Percentiles rank a stretch among this genome's conserved stretches.
Conservation (phyloP, 2,888 invertebrate species). For the Aporophyla nigra region DNA sequence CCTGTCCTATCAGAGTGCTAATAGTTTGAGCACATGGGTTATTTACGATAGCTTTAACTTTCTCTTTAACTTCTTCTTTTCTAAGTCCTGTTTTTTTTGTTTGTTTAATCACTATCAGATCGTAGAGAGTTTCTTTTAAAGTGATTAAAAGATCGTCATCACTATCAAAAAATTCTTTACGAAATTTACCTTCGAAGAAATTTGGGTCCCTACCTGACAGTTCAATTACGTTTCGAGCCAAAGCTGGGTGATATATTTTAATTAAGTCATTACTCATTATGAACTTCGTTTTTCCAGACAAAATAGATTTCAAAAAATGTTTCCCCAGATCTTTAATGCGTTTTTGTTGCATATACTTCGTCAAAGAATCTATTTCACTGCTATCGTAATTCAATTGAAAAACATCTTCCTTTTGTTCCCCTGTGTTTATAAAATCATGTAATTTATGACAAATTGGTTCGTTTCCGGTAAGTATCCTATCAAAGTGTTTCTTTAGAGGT, state of each 20-base stretch:
- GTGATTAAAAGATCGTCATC: conserved; percentile 56
- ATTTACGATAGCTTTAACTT: conserved; percentile 52
- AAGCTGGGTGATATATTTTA: conserved; percentile 71
- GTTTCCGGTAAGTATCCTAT: conserved; percentile 52
- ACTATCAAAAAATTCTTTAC: conserved; percentile 67
- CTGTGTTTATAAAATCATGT: conserved; percentile 67
- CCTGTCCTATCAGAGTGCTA: conserved; percentile 68
- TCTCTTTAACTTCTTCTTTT: conserved; percentile 56
- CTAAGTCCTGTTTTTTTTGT: conserved; percentile 53
- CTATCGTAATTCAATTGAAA: conserved; percentile 70
- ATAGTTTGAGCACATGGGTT: conserved; percentile 63
- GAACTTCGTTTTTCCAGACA: conserved; percentile 63
- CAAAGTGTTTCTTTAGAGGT: conserved; percentile 67
- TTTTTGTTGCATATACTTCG: conserved; percentile 66
- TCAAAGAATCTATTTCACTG: conserved; percentile 62
- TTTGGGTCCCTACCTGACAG: conserved; percentile 32
- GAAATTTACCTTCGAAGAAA: conserved; percentile 63
- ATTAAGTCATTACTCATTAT: conserved; percentile 70
- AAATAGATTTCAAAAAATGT: conserved; percentile 66
- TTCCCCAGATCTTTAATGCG: conserved; percentile 66
- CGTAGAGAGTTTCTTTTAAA: conserved; percentile 66
- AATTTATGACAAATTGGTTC: conserved; percentile 59
- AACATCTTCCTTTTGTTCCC: conserved; percentile 42
- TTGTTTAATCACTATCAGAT: conserved; percentile 61
- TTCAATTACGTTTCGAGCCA: conserved; percentile 68